Base-by-base conservation (phyloP, 2,113 vertebrate genomes). In the Dasyurus viverrinus region DNA sequence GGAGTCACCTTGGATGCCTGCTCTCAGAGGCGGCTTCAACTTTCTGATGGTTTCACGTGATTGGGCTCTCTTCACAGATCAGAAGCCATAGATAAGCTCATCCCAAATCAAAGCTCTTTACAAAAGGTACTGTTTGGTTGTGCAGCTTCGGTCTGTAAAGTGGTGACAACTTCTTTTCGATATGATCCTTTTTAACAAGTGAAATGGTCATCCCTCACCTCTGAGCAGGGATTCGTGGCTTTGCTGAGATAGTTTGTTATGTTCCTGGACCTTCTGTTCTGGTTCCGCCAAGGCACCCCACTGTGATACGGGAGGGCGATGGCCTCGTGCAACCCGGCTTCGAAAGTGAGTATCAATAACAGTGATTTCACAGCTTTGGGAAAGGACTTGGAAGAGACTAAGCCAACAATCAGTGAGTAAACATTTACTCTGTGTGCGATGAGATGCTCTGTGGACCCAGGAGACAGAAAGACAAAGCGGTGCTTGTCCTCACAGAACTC, bases 141-240 rank as follows among this genome's bases (percentile, higher is more conserved):
- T 23, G 1, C n/a, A 42, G 26, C 92, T 96, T 96, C 92, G 91
- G 60, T 12, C 46, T 94, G 89, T 53, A 96, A 90, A 90, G 3
- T 1, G 93, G 91, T 92, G 93, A 90, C 24, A 50, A 60, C 55
- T 96, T 55, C 50, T 97, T 92, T 55, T 53, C 52, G 91, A 94
- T 54, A 91, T 93, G 7, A 94, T 91, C 90, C 47, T 30, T 8
- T 55, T 96, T 94, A 91, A 92, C 94, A 96, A 96, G 91, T 16
- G 50, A 53, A 54, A 93, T n/a, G 53, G 9, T 27, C 27, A 96
- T 53, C 42, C 11, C 25, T 91, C 52, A 91, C 4, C 16, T 84
- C 91, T 50, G n/a, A 57, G 27, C 36, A 9, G 9, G 27, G 84
- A 0, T 76, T 57, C 3, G 23, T 7, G 25, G 0, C 55, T 97